A percentile compares a stretch with the other conserved stretches of the same genome.
phyloP scores from a whole-genome alignment of 2,113 vertebrate genomes.

The Patagioenas fasciata region DNA sequence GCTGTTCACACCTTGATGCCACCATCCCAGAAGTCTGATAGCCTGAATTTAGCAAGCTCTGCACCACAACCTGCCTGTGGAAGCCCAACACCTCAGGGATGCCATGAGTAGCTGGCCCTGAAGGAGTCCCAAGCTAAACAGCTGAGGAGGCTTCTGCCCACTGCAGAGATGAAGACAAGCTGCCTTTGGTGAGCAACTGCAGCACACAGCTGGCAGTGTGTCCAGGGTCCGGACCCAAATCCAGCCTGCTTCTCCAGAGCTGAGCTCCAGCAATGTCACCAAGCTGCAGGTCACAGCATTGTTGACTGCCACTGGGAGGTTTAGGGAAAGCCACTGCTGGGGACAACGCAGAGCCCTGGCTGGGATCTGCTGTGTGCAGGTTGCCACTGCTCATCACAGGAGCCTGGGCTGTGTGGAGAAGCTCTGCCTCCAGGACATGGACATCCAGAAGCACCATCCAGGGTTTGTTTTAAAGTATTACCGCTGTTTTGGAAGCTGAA shows the following conservation, averaged over 20 bases:
- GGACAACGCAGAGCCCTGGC: not conserved
- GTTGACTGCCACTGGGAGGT: not conserved
- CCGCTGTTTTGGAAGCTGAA: not conserved
- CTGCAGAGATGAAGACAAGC: not conserved
- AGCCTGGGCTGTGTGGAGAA: not conserved
- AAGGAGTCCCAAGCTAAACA: accelerated
- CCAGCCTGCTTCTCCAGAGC: not conserved
- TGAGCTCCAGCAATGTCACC: not conserved
- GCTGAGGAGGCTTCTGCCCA: not conserved
- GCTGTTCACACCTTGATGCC: not conserved
- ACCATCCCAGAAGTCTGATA: not conserved
- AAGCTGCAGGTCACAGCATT: not conserved
- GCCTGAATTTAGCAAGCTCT: not conserved
- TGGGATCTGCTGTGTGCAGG: not conserved
- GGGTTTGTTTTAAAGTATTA: not conserved
- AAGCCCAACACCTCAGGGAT: not conserved
- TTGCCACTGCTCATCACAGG: not conserved
- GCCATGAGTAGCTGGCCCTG: not conserved
- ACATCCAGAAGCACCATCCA: not conserved
- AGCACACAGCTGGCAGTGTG: accelerated
- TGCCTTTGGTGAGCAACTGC: not conserved
- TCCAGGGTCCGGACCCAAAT: not conserved
- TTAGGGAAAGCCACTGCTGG: not conserved
- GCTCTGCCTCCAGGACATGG: not conserved
- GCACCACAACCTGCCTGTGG: not conserved